Evolutionary conservation across 2,888 invertebrate genomes (phyloP), one percentile per base, ranked within the genome.

Genomic region (Eristalis tenax): DNA sequence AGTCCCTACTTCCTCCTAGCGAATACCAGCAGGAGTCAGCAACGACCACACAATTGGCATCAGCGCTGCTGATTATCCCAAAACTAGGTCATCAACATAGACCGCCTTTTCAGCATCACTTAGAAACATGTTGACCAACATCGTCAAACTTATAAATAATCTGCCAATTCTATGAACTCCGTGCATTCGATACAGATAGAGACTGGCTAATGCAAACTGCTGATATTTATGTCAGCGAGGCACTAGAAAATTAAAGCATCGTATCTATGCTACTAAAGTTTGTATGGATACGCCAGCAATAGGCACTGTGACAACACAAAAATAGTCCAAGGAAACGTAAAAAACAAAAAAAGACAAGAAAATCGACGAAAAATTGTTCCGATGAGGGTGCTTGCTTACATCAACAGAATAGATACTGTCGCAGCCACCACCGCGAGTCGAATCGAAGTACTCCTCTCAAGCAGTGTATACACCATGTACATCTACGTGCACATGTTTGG

Each of bases 241-340:
- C 76, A 78, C 64, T 64, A 77, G 22, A 69, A 77, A 64, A 83
- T 23, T 35, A 69, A 59, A 68, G 38, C 80, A 84, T 10, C 13
- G 71, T 65, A 65, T 79, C 66, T 74, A 40, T 70, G 56, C 23
- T 76, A 28, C 23, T 38, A n/a, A 80, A 81, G 35, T 32, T 18
- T 50, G 40, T 40, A 63, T 66, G 68, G 63, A 59, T 73, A 64
- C 66, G 50, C 66, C 38, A 77, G 23, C 76, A 69, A 65, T 28
- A 65, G 57, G 32, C 2, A 32, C 28, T 79, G 74, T 78, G 83
- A 86, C 78, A 86, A 64, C 66, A 75, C 40, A 64, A 74, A 86
- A 86, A 86, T 86, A 86, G 83, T 83, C 83, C 86, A 86, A 86
- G 83, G 86, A 86, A 86, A 83, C 59, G 65, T 68, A 22, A 78